These are phyloP conservation scores for Trichosurus vulpecula DNA, from an alignment of 2,797 vertebrate species.

Conservation along the genomic window DNA sequence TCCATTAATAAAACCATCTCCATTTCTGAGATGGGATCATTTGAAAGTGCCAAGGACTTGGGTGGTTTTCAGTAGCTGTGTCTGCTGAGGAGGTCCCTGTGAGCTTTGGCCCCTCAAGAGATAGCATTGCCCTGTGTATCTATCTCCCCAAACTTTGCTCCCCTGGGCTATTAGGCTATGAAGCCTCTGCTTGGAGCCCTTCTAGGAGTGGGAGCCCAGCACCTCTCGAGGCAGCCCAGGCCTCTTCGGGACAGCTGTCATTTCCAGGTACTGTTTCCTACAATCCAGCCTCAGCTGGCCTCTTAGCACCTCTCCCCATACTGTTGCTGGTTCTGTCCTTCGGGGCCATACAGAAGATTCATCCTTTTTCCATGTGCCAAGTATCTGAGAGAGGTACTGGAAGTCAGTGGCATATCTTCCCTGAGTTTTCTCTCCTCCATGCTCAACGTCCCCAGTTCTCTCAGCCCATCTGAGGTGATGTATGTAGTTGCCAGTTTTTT, in stretches of 20 bases:
- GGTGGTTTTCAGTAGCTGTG: not conserved
- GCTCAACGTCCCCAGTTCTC: not conserved
- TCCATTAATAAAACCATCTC: not conserved
- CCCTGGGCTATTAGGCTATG: not conserved
- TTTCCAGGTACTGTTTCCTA: not conserved
- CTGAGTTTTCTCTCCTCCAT: not conserved
- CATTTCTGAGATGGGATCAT: not conserved
- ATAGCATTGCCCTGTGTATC: not conserved
- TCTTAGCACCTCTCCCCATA: not conserved
- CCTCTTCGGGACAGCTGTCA: not conserved
- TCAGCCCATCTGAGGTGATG: not conserved
- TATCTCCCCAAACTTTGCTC: not conserved
- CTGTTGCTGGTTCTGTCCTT: not conserved
- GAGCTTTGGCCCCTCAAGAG: not conserved
- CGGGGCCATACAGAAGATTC: not conserved
- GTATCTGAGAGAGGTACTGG: not conserved
- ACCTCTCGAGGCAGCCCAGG: not conserved
- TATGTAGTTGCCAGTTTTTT: not conserved
- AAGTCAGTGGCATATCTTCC: accelerated
- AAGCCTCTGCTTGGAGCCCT: not conserved
- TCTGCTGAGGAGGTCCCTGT: not conserved
- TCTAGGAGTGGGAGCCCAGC: not conserved
- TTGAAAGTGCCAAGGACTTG: not conserved
- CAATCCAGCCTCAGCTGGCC: not conserved
- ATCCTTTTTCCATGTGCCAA: not conserved